These are phyloP conservation scores for Druon quercuslanigerum DNA, from an alignment of 1,140 invertebrate species.

Conservation along the genomic window DNA sequence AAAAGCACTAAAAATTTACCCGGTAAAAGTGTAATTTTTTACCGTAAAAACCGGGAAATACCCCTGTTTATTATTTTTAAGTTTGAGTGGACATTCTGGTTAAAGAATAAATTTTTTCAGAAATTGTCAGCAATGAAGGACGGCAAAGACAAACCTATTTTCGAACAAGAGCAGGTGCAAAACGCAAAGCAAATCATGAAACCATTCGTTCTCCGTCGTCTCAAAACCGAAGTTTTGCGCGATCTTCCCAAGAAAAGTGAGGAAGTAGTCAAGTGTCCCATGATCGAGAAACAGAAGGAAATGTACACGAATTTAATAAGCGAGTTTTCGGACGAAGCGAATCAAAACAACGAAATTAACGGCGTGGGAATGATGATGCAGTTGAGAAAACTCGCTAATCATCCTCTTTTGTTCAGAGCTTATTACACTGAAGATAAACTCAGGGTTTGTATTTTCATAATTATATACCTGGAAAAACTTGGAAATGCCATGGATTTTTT, in stretches of 20 bases:
- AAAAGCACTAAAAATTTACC: too few species aligned
- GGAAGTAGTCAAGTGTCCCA: constrained; percentile 78
- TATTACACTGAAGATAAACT: constrained; percentile 86
- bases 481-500: too few species aligned
- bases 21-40: too few species aligned
- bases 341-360: constrained; percentile 77
- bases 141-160: constrained; percentile 80
- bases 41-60: too few species aligned
- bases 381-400: constrained; percentile 91
- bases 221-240: constrained; percentile 90
- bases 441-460: constrained; percentile 50
- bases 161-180: constrained; percentile 91
- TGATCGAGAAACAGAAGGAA: constrained; percentile 83
- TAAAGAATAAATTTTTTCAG: constrained; percentile 51
- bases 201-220: constrained; percentile 93
- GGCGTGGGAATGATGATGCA: constrained; percentile 91
- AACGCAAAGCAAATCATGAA: constrained; percentile 97
- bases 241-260: constrained; percentile 89
- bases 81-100: background rate
- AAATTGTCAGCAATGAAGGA: constrained; percentile 72
- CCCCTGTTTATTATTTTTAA: too few species aligned
- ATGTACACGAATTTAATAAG: constrained; percentile 86
- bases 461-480: too few species aligned
- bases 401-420: constrained; percentile 88
- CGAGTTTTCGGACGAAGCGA: constrained; percentile 82